phyloP scores from a whole-genome alignment of 2,797 vertebrate genomes.

The Kryptopterus vitreolus region DNA sequence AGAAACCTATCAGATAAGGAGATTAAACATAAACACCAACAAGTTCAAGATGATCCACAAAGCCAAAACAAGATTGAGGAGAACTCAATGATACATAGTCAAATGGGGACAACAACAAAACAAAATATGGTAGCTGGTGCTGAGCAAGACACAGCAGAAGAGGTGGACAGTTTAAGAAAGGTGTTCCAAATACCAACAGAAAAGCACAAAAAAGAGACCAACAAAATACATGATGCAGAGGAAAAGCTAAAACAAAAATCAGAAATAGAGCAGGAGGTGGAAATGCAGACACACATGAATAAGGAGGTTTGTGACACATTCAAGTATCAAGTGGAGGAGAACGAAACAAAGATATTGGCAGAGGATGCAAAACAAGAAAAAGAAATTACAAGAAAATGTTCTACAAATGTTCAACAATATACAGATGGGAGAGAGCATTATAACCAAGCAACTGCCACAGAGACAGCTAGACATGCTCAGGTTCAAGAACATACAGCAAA shows the following conservation, averaged over 20 bases:
- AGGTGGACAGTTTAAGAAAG: constrained; percentile 85
- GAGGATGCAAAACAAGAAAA: constrained; percentile 85
- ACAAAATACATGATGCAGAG: constrained; percentile 89
- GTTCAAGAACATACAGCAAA: constrained; percentile 82
- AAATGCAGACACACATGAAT: constrained; percentile 87
- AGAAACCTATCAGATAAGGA: constrained; percentile 86
- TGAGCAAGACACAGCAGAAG: constrained; percentile 74
- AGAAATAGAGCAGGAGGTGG: constrained; percentile 85
- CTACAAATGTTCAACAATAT: constrained; percentile 79
- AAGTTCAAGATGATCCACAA: constrained; percentile 83
- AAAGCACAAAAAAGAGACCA: constrained; percentile 84
- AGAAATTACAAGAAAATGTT: constrained; percentile 79
- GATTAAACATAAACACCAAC: constrained; percentile 84
- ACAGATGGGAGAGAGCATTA: constrained; percentile 87
- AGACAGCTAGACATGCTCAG: constrained; percentile 77
- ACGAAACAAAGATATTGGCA: constrained; percentile 78
- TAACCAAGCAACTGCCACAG: constrained; percentile 84
- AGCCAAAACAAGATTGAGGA: constrained; percentile 87
- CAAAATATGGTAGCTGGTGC: constrained; percentile 86
- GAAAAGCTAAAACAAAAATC: constrained; percentile 87
- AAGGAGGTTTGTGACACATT: constrained; percentile 84
- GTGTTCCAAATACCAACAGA: constrained; percentile 89
- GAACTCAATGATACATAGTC: constrained; percentile 81
- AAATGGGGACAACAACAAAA: constrained; percentile 81
- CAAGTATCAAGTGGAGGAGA: constrained; percentile 88